Evolutionary conservation across 2,797 vertebrate species (phyloP), one percentile per base, ranked within the genome.

Genomic region (Microctenopoma lineatum): DNA sequence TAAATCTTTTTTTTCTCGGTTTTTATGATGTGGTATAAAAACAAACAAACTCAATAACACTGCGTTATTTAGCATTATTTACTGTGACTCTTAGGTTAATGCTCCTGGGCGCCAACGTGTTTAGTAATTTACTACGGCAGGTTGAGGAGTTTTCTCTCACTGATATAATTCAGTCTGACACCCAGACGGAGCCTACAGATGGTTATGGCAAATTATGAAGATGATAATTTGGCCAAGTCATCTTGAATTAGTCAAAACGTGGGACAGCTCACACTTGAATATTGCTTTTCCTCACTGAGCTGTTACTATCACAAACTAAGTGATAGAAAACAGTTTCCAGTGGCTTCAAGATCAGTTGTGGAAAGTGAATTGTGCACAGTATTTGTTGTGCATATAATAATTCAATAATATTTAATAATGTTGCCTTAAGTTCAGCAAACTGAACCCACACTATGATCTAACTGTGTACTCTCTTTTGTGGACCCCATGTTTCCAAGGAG

Each of bases 161-260:
- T 66, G 4, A 27, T 55, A 12, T 38, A 46, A 78, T 39, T 53
- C 57, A 48, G 48, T 69, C 59, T 69, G 57, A 50, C 32, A 27
- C 66, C 41, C 75, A 73, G 58, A 80, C 1, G 46, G 64, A 55
- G 29, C 16, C 59, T 47, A 52, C 68, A 84, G 79, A 79, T 84
- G 68, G 63, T 62, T 71, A 55, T 16, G 42, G 65, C 46, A 80
- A 47, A 77, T 87, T 70, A 79, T 18, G n/a, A 67, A 81, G 70
- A 73, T 73, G 0, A 73, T 68, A 65, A 52, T 59, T 81, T 75
- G 29, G 51, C 45, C 12, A 27, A 60, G 54, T 66, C 21, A 0
- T 51, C 25, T 38, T 77, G 14, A 80, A 83, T 70, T 58, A 32
- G 54, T 75, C 61, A 21, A 65, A 51, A 46, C 2, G 3, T 15